Conservation (phyloP, 2,113 vertebrate genomes). For the Nettapus auritus region DNA sequence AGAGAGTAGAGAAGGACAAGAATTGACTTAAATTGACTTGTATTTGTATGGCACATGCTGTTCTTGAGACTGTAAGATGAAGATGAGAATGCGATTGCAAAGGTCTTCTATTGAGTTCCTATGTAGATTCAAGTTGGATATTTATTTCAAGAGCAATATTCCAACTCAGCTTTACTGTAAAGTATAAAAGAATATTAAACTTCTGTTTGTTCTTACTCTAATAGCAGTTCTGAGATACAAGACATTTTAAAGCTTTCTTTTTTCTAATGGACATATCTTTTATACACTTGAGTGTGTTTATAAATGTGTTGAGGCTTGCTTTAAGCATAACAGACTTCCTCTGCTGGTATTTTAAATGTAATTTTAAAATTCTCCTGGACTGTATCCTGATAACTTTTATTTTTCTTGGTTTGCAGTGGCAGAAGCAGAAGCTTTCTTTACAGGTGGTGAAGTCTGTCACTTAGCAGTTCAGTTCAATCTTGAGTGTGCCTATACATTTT, state of each 20-base stretch:
- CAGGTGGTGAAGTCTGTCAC: slow-evolving; percentile 63
- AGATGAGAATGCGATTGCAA: neutral
- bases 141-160: neutral
- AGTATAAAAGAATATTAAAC: neutral
- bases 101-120: neutral
- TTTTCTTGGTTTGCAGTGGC: slow-evolving; percentile 79
- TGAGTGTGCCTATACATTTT: slow-evolving; percentile 87
- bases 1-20: neutral
- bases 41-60: neutral
- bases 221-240: neutral
- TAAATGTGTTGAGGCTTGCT: neutral
- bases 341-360: neutral
- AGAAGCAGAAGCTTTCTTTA: slow-evolving; percentile 76
- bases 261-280: neutral
- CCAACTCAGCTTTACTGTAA: neutral
- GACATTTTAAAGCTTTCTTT: neutral
- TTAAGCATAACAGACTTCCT: neutral
- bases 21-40: neutral
- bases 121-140: neutral
- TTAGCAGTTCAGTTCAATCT: slow-evolving; percentile 91
- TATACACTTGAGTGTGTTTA: neutral
- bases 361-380: neutral
- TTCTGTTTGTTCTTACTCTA: neutral
- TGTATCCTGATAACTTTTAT: neutral
- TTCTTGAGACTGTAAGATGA: neutral